Evolutionary conservation across 1,140 invertebrate species (phyloP).

Genomic region (Drosophila sproati): DNA sequence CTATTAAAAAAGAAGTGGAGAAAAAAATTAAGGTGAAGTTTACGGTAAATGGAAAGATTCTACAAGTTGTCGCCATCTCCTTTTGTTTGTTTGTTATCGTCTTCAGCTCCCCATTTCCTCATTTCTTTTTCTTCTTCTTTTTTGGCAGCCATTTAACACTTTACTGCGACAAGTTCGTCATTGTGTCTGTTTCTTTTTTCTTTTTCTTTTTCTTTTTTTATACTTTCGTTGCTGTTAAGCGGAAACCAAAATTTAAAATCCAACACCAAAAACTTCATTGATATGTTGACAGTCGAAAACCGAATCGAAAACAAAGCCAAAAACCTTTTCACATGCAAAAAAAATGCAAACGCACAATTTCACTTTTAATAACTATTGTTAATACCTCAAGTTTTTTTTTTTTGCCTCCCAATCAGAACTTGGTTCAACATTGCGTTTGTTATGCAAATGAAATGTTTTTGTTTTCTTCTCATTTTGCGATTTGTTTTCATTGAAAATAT

Average conservation of each 20-base stretch:
- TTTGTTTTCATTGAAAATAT: slow-evolving; percentile 73
- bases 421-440: slow-evolving; percentile 41
- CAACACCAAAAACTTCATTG: slow-evolving; percentile 18
- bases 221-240: slow-evolving; percentile 54
- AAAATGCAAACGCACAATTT: slow-evolving; percentile 64
- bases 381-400: slow-evolving; percentile 16
- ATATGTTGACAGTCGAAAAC: slow-evolving; percentile 26
- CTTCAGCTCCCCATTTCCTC: slow-evolving; percentile 40
- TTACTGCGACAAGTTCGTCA: slow-evolving; percentile 52
- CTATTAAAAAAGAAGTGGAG: slow-evolving; percentile 46
- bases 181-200: slow-evolving; percentile 40
- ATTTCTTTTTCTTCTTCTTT: slow-evolving; percentile 51
- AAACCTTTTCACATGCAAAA: slow-evolving; percentile 72
- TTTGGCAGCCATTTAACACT: slow-evolving; percentile 48
- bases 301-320: slow-evolving; percentile 28
- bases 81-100: slow-evolving; percentile 32
- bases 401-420: slow-evolving; percentile 40
- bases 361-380: slow-evolving; percentile 62
- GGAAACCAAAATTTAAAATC: slow-evolving; percentile 36
- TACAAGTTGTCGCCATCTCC: slow-evolving; percentile 65
- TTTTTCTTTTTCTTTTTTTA: slow-evolving; percentile 37
- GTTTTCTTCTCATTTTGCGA: slow-evolving; percentile 14
- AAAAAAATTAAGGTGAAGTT: slow-evolving; percentile 83
- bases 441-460: slow-evolving; percentile 59
- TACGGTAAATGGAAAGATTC: slow-evolving; percentile 84